These are phyloP conservation scores for Cyphomyrus plagiostoma DNA, from an alignment of 2,113 vertebrate genomes.

Conservation along the genomic window DNA sequence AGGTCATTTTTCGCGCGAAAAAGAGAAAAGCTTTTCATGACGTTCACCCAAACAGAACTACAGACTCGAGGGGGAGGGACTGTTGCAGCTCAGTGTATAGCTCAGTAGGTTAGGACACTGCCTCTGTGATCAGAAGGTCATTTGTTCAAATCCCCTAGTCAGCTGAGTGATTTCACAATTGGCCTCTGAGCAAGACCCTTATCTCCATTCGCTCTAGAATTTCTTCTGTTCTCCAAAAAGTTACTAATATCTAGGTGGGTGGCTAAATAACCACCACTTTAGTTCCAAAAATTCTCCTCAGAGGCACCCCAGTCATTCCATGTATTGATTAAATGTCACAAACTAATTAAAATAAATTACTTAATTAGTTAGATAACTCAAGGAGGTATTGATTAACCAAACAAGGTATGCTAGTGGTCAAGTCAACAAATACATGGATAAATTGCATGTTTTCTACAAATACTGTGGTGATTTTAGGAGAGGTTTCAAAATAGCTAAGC, in stretches of 20 bases:
- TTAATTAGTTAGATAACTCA: background rate
- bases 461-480: background rate
- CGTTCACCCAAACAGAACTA: slow-evolving; percentile 9
- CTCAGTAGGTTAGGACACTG: background rate
- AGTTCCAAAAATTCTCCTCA: background rate
- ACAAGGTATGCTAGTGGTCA: background rate
- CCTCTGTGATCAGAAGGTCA: background rate
- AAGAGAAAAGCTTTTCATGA: background rate
- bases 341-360: background rate
- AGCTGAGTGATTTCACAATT: background rate
- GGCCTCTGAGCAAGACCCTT: background rate
- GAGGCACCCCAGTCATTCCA: background rate
- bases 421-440: background rate
- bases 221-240: background rate
- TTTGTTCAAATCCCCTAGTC: background rate
- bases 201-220: background rate
- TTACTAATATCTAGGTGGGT: background rate
- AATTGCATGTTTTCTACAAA: background rate
- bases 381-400: background rate
- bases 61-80: background rate
- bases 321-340: background rate
- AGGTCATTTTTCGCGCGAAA: slow-evolving; percentile 1
- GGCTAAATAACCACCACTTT: background rate
- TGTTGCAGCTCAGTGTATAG: background rate
- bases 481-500: background rate